Base-by-base conservation (phyloP, 2,797 vertebrate genomes). In the Tragelaphus oryx region DNA sequence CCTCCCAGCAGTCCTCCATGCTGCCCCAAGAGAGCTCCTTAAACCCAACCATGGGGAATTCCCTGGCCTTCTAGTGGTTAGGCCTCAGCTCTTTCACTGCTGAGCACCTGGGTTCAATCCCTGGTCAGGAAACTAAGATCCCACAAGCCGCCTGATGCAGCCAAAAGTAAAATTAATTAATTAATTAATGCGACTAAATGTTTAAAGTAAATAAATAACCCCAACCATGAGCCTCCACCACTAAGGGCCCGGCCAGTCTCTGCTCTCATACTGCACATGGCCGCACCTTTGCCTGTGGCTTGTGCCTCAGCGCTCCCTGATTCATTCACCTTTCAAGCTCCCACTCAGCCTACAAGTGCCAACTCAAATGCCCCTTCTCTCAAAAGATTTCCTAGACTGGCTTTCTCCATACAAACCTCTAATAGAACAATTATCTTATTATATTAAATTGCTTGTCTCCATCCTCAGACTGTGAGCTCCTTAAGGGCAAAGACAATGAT, bases 371-470 rank as follows among this genome's bases (percentile, higher is more conserved):
- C 81, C 6, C 76, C 59, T 52, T 75, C 50, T 93, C 78, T 52
- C 78, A 83, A 80, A 96, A 95, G 91, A 7, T 55, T 93, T 92
- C 89, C 59, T 44, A 48, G 74, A 52, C 78, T 93, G 78, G 88
- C 37, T 74, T 91, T 65, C 48, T 80, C 60, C n/a, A 52, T 37
- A 76, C 46, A 86, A 79, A 96, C 41, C 82, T 96, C 71, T 95
- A 90, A 37, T n/a, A 65, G 55, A 89, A 60, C 76, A 89, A 92
- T 87, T 96, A 93, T 60, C 87, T 94, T 44, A 89, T 71, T 92
- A 57, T 13, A 85, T 44, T 87, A 80, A 88, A 91, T 65, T 87
- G 71, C 71, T 93, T 74, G 37, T 74, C 62, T 93, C 48, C 89
- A 57, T 96, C 59, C 54, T 46, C 59, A 93, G 57, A 91, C 68